These are phyloP conservation scores for Danionella cerebrum DNA, from an alignment of 2,113 vertebrate species.

Conservation along the genomic window DNA sequence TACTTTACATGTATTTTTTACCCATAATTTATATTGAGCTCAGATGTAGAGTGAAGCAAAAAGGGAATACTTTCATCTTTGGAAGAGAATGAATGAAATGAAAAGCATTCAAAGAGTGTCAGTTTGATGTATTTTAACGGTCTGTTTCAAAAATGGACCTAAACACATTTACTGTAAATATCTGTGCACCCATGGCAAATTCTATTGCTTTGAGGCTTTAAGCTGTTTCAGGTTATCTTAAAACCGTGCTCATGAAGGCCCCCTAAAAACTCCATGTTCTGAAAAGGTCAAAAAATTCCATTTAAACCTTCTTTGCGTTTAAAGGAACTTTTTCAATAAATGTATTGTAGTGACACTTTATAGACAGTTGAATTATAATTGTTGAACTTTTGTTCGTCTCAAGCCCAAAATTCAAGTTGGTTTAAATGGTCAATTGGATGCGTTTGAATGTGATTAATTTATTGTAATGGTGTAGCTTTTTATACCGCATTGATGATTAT, in stretches of 20 bases:
- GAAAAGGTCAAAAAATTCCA: neutral
- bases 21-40: too few relatives aligned
- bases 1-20: neutral
- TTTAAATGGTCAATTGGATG: conserved; percentile 4
- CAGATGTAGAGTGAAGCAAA: neutral
- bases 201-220: conserved; percentile 8
- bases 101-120: conserved; percentile 30
- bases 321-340: too few relatives aligned
- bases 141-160: conserved; percentile 8
- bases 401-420: neutral
- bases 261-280: too few relatives aligned
- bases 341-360: conserved; percentile 24
- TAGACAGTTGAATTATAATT: neutral
- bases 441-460: conserved; percentile 53
- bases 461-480: conserved; percentile 51
- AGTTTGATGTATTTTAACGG: neutral
- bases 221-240: neutral
- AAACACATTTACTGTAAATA: conserved; percentile 36
- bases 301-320: neutral
- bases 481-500: conserved; percentile 41
- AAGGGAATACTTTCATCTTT: conserved; percentile 6
- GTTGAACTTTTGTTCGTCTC: neutral
- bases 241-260: too few relatives aligned
- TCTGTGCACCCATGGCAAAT: conserved; percentile 17
- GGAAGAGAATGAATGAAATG: neutral